These are phyloP conservation scores for Platysternon megacephalum DNA, from an alignment of 2,113 vertebrate genomes.

Conservation along the genomic window DNA sequence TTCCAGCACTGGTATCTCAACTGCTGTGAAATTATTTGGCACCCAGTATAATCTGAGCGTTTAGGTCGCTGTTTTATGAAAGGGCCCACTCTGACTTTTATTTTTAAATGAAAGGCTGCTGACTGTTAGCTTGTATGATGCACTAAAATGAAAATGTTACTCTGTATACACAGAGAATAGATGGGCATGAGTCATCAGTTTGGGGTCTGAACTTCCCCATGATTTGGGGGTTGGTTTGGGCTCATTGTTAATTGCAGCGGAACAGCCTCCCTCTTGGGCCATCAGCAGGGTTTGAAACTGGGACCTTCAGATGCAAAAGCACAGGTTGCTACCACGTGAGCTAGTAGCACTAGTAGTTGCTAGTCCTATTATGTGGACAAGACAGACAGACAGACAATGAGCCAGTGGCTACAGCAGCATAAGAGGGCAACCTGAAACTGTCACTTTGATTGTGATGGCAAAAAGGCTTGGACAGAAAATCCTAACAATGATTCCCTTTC, in stretches of 20 bases:
- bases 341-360: background rate
- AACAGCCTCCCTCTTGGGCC: background rate
- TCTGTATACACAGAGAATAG: background rate
- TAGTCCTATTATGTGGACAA: background rate
- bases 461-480: background rate
- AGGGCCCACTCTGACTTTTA: background rate
- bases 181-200: background rate
- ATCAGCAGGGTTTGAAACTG: background rate
- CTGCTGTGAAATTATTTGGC: background rate
- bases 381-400: background rate
- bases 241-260: background rate
- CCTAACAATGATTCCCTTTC: slow-evolving; percentile 9
- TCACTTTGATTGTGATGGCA: background rate
- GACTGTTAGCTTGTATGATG: rapidly evolving
- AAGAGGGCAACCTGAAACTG: background rate
- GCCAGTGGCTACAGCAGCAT: background rate
- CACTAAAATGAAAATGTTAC: background rate
- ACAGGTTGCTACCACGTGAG: background rate
- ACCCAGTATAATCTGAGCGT: background rate
- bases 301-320: background rate
- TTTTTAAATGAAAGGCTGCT: background rate
- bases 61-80: background rate
- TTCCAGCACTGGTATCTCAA: rapidly evolving
- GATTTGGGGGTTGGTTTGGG: background rate
- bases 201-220: background rate